These are phyloP conservation scores for Pseudomyrmex dendroicus DNA, from an alignment of 1,140 invertebrate genomes.

Conservation along the genomic window DNA sequence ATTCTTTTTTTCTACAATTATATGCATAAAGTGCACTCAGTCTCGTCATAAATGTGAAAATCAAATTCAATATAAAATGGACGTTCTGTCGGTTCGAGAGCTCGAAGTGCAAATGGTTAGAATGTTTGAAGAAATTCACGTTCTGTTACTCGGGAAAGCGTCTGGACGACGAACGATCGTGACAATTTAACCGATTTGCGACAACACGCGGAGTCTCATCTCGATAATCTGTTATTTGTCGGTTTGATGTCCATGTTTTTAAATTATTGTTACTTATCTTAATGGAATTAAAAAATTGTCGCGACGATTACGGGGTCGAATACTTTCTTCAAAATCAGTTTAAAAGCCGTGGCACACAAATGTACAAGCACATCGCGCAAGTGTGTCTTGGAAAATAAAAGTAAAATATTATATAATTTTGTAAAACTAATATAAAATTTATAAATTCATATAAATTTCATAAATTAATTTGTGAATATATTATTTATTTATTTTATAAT, in stretches of 20 bases:
- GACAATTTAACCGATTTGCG: slow-evolving; percentile 39
- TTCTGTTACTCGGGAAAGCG: slow-evolving; percentile 42
- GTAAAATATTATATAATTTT: no score
- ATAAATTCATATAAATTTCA: no score
- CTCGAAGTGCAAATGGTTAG: slow-evolving; percentile 33
- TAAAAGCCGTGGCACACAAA: slow-evolving; percentile 9
- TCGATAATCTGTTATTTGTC: neutral
- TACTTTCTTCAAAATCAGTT: slow-evolving; percentile 14
- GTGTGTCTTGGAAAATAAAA: neutral
- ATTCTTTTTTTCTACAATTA: neutral
- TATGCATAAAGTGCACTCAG: neutral
- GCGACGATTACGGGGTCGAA: slow-evolving; percentile 11
- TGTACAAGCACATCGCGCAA: slow-evolving; percentile 1
- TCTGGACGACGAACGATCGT: slow-evolving; percentile 38
- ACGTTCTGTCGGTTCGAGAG: neutral
- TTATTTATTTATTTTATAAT: no score
- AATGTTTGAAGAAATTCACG: neutral
- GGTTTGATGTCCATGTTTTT: slow-evolving; percentile 4
- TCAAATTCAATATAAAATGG: neutral
- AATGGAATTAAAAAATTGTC: neutral
- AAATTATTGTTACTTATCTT: slow-evolving; percentile 2
- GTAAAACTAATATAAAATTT: no score
- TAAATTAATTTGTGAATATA: no score
- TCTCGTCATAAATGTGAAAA: neutral
- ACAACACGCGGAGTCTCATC: neutral